A percentile compares a stretch with the other conserved stretches of the same genome.
phyloP scores from a whole-genome alignment of 2,888 invertebrate genomes.

The Phasia obesa region DNA sequence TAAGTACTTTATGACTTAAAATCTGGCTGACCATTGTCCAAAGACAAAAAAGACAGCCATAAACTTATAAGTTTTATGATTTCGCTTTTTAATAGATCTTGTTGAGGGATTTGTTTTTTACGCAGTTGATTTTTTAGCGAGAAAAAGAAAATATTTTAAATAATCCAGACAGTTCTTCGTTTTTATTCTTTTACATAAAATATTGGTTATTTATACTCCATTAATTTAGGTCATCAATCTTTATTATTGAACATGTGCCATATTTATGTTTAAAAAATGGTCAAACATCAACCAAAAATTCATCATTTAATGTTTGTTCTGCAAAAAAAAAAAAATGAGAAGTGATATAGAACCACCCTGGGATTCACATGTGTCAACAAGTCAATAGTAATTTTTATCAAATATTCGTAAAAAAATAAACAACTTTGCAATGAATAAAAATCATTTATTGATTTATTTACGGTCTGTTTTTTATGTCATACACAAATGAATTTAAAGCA shows the following conservation, averaged over 20 bases:
- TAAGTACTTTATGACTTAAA: slow-evolving; percentile 61
- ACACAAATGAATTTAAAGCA: slow-evolving; percentile 13
- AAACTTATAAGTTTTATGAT: slow-evolving; percentile 55
- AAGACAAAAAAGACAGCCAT: slow-evolving; percentile 39
- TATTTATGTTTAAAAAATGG: slow-evolving; percentile 66
- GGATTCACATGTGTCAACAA: slow-evolving; percentile 67
- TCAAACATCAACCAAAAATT: slow-evolving; percentile 60
- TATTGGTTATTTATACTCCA: slow-evolving; percentile 64
- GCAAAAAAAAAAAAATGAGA: slow-evolving; percentile 7
- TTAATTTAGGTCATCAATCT: slow-evolving; percentile 69
- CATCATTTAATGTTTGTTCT: slow-evolving; percentile 52
- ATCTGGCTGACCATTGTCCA: slow-evolving; percentile 64
- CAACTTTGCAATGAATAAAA: slow-evolving; percentile 17
- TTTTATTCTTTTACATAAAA: slow-evolving; percentile 38
- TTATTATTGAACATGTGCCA: slow-evolving; percentile 69
- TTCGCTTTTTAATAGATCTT: slow-evolving; percentile 42
- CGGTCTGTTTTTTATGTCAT: slow-evolving; percentile 38
- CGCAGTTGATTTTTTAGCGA: slow-evolving; percentile 53
- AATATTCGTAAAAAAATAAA: slow-evolving; percentile 50
- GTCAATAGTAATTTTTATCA: slow-evolving; percentile 61
- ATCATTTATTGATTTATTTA: slow-evolving; percentile 59
- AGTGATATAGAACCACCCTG: slow-evolving; percentile 14
- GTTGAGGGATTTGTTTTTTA: slow-evolving; percentile 42
- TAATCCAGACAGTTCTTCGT: slow-evolving; percentile 30
- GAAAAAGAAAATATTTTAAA: slow-evolving; percentile 26